phyloP scores from a whole-genome alignment of 2,113 vertebrate species.

The Microcebus griseorufus region DNA sequence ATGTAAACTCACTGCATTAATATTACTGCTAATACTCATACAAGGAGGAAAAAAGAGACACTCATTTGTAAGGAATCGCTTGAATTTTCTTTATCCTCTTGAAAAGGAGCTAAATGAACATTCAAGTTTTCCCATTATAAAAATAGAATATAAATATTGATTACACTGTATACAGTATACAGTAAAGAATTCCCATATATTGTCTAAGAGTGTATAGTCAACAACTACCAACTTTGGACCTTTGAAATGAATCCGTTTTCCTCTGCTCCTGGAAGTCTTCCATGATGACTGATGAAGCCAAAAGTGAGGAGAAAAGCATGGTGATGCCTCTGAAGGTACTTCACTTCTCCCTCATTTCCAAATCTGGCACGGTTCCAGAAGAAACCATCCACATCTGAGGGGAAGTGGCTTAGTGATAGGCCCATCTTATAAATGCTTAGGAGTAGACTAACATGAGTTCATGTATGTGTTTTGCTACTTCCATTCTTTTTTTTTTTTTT shows the following conservation, averaged over 20 bases:
- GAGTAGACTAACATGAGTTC: background rate
- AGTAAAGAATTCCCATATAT: background rate
- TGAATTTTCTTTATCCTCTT: background rate
- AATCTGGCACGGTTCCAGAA: background rate
- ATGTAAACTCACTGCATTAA: background rate
- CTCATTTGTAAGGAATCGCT: background rate
- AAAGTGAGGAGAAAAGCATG: background rate
- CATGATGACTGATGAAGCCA: background rate
- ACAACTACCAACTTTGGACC: background rate
- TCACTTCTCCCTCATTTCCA: background rate
- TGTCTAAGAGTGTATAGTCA: background rate
- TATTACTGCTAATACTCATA: background rate
- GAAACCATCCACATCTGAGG: background rate
- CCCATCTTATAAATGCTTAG: background rate
- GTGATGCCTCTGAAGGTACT: background rate
- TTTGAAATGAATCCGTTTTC: background rate
- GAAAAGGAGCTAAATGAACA: background rate
- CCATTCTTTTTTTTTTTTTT: background rate
- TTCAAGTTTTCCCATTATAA: background rate
- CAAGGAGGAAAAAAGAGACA: background rate
- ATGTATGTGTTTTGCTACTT: background rate
- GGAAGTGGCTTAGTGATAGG: background rate
- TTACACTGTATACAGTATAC: background rate
- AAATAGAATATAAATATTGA: background rate
- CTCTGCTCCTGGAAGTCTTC: background rate